Conservation (phyloP, 1,140 invertebrate genomes). For the Magallana ariakensis region DNA sequence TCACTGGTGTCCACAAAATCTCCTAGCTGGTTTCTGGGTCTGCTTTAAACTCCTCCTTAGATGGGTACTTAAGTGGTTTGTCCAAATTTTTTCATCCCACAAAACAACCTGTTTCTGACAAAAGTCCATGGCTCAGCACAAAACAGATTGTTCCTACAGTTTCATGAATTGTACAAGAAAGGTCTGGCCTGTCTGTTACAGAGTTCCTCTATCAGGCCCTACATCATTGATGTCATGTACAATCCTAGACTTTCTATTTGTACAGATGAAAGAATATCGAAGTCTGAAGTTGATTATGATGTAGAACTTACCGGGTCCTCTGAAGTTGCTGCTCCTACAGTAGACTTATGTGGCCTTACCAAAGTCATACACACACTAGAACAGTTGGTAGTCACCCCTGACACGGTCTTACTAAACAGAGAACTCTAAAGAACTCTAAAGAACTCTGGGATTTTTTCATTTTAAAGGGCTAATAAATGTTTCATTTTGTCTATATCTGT, state of each 20-base stretch:
- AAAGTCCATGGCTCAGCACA: neutral
- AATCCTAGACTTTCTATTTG: neutral
- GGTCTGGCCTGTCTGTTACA: neutral
- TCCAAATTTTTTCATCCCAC: neutral
- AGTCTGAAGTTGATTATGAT: neutral
- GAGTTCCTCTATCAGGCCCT: neutral
- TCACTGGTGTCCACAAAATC: neutral
- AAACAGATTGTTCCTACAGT: neutral
- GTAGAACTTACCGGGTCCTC: neutral
- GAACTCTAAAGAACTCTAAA: no score
- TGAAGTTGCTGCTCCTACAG: neutral
- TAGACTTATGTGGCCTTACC: neutral
- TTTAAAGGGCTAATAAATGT: no score
- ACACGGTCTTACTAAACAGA: no score
- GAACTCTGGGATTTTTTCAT: no score
- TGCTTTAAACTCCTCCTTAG: neutral
- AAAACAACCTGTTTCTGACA: slow-evolving; percentile 8
- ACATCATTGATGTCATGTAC: neutral
- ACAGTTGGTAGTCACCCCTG: neutral
- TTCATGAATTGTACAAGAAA: neutral
- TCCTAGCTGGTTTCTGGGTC: neutral
- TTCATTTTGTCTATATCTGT: no score
- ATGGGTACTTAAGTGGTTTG: neutral
- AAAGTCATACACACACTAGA: neutral
- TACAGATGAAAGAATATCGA: neutral